Conservation (phyloP, 2,888 invertebrate genomes). For the Volucella inflata region DNA sequence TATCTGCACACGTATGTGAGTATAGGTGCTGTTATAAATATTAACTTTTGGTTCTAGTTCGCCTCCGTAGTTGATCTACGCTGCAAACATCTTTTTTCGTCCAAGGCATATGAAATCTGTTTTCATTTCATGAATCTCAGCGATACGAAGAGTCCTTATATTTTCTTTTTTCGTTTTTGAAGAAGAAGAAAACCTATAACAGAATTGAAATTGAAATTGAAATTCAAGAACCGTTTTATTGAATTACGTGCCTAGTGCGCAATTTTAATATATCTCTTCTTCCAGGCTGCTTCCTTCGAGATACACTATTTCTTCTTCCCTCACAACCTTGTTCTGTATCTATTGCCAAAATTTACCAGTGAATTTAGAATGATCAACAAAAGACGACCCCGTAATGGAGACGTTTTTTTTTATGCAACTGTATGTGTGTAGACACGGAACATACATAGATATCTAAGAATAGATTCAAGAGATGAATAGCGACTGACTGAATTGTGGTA, state of each 20-base stretch:
- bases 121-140: slow-evolving; percentile 27
- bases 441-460: not conserved
- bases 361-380: slow-evolving; percentile 65
- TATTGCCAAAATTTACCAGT: slow-evolving; percentile 28
- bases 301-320: too few species aligned
- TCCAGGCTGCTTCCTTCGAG: slow-evolving; percentile 26
- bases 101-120: slow-evolving; percentile 31
- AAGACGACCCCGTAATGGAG: slow-evolving; percentile 51
- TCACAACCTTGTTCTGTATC: slow-evolving; percentile 6
- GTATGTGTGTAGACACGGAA: not conserved
- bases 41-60: slow-evolving; percentile 39
- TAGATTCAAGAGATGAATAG: slow-evolving; percentile 8
- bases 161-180: not conserved
- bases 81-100: slow-evolving; percentile 9
- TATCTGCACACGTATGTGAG: not conserved
- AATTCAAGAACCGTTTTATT: slow-evolving; percentile 75
- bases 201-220: slow-evolving; percentile 69
- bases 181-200: slow-evolving; percentile 61
- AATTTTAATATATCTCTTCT: slow-evolving; percentile 70
- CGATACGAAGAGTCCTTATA: slow-evolving; percentile 45
- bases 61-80: slow-evolving; percentile 7
- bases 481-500: slow-evolving; percentile 58
- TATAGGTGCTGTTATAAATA: not conserved
- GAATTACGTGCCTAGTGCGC: slow-evolving; percentile 76
- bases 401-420: slow-evolving; percentile 19